Base-by-base conservation (phyloP, 2,113 vertebrate genomes). In the Tautogolabrus adspersus region DNA sequence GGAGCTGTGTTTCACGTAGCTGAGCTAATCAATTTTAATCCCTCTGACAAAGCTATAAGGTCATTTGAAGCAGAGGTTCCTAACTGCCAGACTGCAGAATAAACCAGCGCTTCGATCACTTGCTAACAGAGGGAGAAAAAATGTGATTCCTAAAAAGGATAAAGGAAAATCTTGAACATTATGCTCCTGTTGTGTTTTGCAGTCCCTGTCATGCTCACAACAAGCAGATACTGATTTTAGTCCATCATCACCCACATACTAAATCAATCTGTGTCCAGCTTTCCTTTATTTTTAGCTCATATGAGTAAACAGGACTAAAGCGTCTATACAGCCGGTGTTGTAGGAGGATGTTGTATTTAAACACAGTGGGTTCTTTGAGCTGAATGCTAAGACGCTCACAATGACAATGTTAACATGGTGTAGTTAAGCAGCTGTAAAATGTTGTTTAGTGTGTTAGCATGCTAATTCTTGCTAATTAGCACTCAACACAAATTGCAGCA, bases 1-100 rank as follows among this genome's bases (percentile, higher is more conserved):
- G 57, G 12, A 66, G 67, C 77, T 55, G 74, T 64, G 73, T 81
- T 83, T 79, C 77, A 79, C 72, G 69, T 82, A 82, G 66, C 86
- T 85, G 69, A 81, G 61, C 74, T 89, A 86, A 91, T 91, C 86
- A 83, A 66, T 89, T 87, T 76, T 82, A 93, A 93, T 91, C 91
- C 90, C 56, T 81, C 58, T 72, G 47, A 86, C 72, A 72, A 87
- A 65, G 80, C 72, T 42, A 22, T 78, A 55, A 79, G 76, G 81
- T 89, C 66, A 78, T 82, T 88, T 58, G 40, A 68, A 58, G 62
- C n/a, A 62, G 46, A 61, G 59, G 38, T 68, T 77, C 26, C 19
- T 34, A 62, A 61, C 66, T 42, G 64, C 23, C 6, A 21, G 40
- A 71, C 64, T 67, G 61, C 52, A 52, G 44, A 15, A 16, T 62